Evolutionary conservation across 2,888 invertebrate species (phyloP), one percentile per base, ranked within the genome.

Genomic region (Pseudolycoriella hygida): DNA sequence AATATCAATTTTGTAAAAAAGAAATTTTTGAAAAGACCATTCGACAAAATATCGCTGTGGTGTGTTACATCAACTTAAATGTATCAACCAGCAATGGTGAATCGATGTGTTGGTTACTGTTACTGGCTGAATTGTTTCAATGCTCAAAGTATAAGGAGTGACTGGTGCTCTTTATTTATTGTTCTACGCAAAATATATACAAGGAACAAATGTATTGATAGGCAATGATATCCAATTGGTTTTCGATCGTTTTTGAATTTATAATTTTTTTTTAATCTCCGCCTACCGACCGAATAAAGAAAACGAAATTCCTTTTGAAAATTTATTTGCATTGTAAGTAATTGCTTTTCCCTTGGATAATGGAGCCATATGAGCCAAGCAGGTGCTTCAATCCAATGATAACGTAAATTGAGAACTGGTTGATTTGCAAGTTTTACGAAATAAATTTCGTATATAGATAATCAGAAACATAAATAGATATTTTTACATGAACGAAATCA

Each of bases 221-320:
- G 39, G 39, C 39, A 10, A 39, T 39, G 39, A 17, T 17, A 15
- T 39, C 17, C 39, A 39, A 39, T 39, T 39, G 39, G 39, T 39
- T 39, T 39, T 39, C 39, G 17, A 17, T 14, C 17, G 15, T 12
- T 34, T 34, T 12, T 14, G 34, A 34, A 34, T 34, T 34, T 34
- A 10, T 34, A 34, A 34, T 14, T 14, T 14, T 34, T 34, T 34
- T 14, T 12, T 14, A 34, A 14, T 34, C 34, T 34, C 34, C 34
- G 34, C 34, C 34, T 34, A 34, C 34, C 34, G 15, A 34, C 4
- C 11, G 34, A 12, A 34, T 10, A 6, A 30, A 30, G 11, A 30
- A 30, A 30, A 30, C 6, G 15, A 34, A 34, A 34, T 25, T 25
- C 25, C 25, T 25, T 25, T 25, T 25, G 25, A 25, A 25, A 25